Evolutionary conservation across 2,888 invertebrate species (phyloP), one percentile per base, ranked within the genome.

Genomic region (Platerodrilus igneus): DNA sequence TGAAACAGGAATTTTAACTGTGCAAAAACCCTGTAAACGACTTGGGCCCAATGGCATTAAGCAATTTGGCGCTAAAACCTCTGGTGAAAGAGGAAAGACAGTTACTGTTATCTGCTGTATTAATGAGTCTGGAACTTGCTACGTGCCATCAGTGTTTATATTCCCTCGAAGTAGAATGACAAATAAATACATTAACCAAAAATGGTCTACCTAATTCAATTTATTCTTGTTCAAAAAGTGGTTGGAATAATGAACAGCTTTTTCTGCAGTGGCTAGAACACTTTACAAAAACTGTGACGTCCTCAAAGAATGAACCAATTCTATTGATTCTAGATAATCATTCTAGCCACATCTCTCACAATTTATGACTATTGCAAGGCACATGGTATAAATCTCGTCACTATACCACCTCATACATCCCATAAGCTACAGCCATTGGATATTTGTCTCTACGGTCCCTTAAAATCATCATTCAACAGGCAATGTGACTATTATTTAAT

Each of bases 311-410:
- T 27, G 36, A 21, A 21, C 18, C 36, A n/a, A n/a, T n/a, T n/a
- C n/a, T n/a, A n/a, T n/a, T n/a, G n/a, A n/a, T n/a, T 14, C 29
- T 43, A 15, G 43, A 38, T 18, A 43, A 38, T 29, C 38, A 34
- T 29, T 29, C n/a, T 11, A 16, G 18, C 3, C 18, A 17, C 10
- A 15, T 34, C 25, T 16, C 15, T 29, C 14, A 18, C 29, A 9
- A 18, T 30, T 11, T 31, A 23, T 31, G 23, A 29, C 29, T 43
- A 29, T 23, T 44, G 39, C 11, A 31, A 44, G 16, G 34, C 19
- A 26, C 15, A 35, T 28, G 36, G 32, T 3, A 44, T 44, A 20
- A 15, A 35, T 43, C 25, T 43, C 17, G 21, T 34, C 13, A 35
- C 34, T 13, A 34, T 43, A 17, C 38, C 43, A 13, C 31, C 39